Conservation (phyloP, 1,140 invertebrate genomes). For the Drosophila tropicalis region DNA sequence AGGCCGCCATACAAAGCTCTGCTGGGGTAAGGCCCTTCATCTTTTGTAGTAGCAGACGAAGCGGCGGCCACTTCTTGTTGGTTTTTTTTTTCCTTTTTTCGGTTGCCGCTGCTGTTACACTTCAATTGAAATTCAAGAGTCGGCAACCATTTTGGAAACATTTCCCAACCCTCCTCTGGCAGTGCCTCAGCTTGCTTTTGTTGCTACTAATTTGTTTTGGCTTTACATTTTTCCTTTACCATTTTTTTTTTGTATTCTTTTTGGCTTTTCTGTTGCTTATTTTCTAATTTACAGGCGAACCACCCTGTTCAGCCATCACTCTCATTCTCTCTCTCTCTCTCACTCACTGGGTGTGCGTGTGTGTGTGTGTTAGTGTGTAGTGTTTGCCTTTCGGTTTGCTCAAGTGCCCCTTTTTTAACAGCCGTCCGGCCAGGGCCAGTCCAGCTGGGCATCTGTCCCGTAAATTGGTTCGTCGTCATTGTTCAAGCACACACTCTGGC, state of each 20-base stretch:
- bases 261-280: slow-evolving; percentile 56
- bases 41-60: slow-evolving; percentile 8
- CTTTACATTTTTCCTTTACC: slow-evolving; percentile 27
- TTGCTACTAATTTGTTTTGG: slow-evolving; percentile 62
- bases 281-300: slow-evolving; percentile 60
- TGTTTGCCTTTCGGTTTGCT: slow-evolving; percentile 62
- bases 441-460: slow-evolving; percentile 42
- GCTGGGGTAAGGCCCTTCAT: slow-evolving; percentile 10
- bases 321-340: neutral
- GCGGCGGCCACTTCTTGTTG: slow-evolving; percentile 9
- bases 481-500: slow-evolving; percentile 48
- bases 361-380: slow-evolving; percentile 30
- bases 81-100: neutral
- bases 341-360: neutral
- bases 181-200: slow-evolving; percentile 8
- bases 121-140: slow-evolving; percentile 71
- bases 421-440: slow-evolving; percentile 5
- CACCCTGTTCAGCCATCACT: slow-evolving; percentile 18
- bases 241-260: slow-evolving; percentile 15
- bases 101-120: slow-evolving; percentile 49
- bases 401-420: slow-evolving; percentile 37
- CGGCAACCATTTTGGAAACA: slow-evolving; percentile 63
- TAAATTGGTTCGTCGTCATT: slow-evolving; percentile 75
- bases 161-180: slow-evolving; percentile 34
- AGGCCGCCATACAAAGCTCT: neutral